Conservation (phyloP, 2,113 vertebrate species). For the Machaerirhynchus nigripectus region DNA sequence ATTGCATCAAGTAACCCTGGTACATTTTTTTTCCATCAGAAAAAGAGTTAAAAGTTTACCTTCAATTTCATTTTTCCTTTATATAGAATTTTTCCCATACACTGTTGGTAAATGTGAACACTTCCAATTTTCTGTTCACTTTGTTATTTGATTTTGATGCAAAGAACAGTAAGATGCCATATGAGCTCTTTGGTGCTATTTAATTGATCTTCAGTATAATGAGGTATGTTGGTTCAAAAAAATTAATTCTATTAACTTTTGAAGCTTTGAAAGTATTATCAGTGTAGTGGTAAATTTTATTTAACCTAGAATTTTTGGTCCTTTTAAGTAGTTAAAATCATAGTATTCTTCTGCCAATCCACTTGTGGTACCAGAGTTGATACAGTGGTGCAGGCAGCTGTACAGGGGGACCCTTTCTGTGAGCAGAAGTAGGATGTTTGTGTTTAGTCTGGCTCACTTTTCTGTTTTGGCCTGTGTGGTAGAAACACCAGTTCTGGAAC, state of each 20-base stretch:
- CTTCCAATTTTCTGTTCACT: not conserved
- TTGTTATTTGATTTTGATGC: not conserved
- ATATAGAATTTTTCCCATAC: not conserved
- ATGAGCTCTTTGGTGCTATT: not conserved
- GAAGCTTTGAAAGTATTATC: not conserved
- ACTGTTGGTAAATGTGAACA: not conserved
- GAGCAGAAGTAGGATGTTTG: not conserved
- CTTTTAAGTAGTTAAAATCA: not conserved
- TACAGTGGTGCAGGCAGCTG: not conserved
- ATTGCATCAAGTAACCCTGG: not conserved
- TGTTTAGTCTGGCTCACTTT: not conserved
- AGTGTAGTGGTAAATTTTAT: not conserved
- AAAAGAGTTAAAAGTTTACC: not conserved
- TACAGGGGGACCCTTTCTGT: not conserved
- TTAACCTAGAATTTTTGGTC: not conserved
- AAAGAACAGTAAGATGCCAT: accelerated
- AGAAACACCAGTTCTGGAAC: not conserved
- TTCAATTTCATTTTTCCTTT: not conserved
- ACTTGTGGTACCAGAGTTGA: not conserved
- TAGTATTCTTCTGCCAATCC: not conserved
- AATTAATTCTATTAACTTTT: accelerated
- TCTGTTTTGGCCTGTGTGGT: not conserved
- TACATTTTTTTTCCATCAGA: not conserved
- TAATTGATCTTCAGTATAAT: not conserved
- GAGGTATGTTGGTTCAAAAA: not conserved